Evolutionary conservation across 1,140 invertebrate genomes (phyloP).

Genomic region (Saccostrea echinata): DNA sequence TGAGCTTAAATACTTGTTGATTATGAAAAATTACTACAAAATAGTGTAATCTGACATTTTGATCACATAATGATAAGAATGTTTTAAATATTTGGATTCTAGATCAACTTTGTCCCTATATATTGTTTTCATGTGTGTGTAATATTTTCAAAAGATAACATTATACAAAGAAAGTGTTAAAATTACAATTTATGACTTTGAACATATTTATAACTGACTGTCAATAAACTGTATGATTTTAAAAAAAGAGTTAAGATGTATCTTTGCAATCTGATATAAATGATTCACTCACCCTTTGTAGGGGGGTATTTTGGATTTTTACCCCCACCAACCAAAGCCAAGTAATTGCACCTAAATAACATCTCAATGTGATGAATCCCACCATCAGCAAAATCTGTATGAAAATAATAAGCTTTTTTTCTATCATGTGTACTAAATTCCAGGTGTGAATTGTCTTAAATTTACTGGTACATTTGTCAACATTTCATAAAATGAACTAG

Average conservation of each 20-base stretch:
- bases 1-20: too few relatives aligned
- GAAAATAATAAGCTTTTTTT: not conserved
- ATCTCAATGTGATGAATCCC: conserved; percentile 97
- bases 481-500: not conserved
- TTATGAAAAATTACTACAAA: too few relatives aligned
- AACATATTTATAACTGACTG: too few relatives aligned
- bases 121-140: not conserved
- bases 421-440: too few relatives aligned
- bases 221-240: too few relatives aligned
- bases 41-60: too few relatives aligned
- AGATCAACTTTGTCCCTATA: too few relatives aligned
- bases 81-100: too few relatives aligned
- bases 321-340: conserved; percentile 97
- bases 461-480: not conserved
- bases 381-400: conserved; percentile 84
- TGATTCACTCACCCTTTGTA: conserved; percentile 87
- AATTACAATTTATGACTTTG: too few relatives aligned
- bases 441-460: too few relatives aligned
- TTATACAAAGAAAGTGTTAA: not conserved
- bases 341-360: conserved; percentile 98
- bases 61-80: too few relatives aligned
- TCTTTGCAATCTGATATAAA: not conserved
- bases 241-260: not conserved
- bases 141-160: not conserved
- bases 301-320: conserved; percentile 93